Percentiles rank a stretch among this genome's conserved stretches.
These are phyloP conservation scores for Cryptophagus acutangulus DNA, from an alignment of 2,888 invertebrate species.

Conservation along the genomic window DNA sequence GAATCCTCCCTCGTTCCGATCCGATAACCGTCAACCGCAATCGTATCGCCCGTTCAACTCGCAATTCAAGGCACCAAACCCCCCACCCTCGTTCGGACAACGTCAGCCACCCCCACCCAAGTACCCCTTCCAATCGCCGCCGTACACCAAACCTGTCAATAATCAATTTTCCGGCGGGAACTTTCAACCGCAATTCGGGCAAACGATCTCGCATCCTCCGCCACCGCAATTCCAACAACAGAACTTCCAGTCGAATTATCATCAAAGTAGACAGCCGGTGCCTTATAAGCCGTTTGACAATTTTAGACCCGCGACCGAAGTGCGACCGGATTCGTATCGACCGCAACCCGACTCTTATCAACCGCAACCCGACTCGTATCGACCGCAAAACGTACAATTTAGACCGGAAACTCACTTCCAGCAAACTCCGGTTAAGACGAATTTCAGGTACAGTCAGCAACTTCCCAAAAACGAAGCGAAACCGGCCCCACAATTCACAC, in stretches of 20 bases:
- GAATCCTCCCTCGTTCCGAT: slow-evolving; percentile 27
- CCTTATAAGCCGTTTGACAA: slow-evolving; percentile 40
- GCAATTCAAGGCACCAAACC: slow-evolving; percentile 12
- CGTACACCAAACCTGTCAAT: slow-evolving; percentile 17
- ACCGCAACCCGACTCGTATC: slow-evolving; percentile 25
- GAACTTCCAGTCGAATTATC: slow-evolving; percentile 19
- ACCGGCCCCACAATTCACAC: slow-evolving; percentile 7
- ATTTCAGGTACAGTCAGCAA: slow-evolving; percentile 26
- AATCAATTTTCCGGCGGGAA: slow-evolving; percentile 8
- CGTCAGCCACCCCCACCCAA: slow-evolving; percentile 16
- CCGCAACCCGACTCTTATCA: slow-evolving; percentile 31
- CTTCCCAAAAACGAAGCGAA: slow-evolving; percentile 1
- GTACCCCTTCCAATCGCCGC: slow-evolving; percentile 20
- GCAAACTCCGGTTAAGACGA: slow-evolving; percentile 32
- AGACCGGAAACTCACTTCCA: slow-evolving; percentile 53
- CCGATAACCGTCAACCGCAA: slow-evolving; percentile 46
- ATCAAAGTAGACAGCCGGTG: slow-evolving; percentile 37
- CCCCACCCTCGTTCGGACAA: slow-evolving; percentile 16
- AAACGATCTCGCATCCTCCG: slow-evolving; percentile 24
- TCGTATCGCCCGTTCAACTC: slow-evolving; percentile 54
- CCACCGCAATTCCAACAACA: slow-evolving; percentile 35
- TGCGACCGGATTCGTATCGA: slow-evolving; percentile 38
- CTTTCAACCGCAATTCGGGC: slow-evolving; percentile 23
- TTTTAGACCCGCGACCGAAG: slow-evolving; percentile 21
- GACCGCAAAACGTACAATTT: slow-evolving; percentile 33